These are phyloP conservation scores for Tetragonula clypearis DNA, from an alignment of 1,140 invertebrate genomes.

Conservation along the genomic window DNA sequence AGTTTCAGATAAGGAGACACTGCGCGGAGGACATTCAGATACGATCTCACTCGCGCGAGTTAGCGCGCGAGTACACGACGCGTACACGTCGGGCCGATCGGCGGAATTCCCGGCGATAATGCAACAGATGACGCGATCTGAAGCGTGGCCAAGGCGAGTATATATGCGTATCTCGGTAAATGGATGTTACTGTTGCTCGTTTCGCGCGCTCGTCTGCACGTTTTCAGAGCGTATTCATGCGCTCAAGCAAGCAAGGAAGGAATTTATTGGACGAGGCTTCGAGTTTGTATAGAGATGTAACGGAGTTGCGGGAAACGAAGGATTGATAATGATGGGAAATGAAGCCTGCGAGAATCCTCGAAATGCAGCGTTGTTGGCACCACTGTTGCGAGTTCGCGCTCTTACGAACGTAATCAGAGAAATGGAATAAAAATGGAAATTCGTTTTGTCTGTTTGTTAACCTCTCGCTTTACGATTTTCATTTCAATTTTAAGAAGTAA, in stretches of 20 bases:
- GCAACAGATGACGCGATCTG: conserved; percentile 22
- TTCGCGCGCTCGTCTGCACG: background rate
- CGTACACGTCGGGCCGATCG: conserved; percentile 13
- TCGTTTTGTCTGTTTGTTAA: too few species aligned
- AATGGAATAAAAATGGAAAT: too few species aligned
- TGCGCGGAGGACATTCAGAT: conserved; percentile 9
- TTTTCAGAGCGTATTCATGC: background rate
- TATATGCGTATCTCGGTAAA: background rate
- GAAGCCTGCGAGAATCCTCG: background rate
- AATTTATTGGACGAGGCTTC: background rate
- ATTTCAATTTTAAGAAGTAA: too few species aligned
- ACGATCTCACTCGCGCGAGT: conserved; percentile 6
- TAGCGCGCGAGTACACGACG: background rate
- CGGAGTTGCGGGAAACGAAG: background rate
- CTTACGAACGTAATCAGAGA: too few species aligned
- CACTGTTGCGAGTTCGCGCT: background rate
- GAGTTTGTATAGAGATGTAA: background rate
- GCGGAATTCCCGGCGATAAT: conserved; percentile 13
- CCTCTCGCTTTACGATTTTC: too few species aligned
- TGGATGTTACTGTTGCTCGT: conserved; percentile 13
- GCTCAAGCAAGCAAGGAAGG: background rate
- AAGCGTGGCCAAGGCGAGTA: conserved; percentile 5
- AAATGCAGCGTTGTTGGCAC: background rate
- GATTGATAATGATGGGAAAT: too few species aligned
- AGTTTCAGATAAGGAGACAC: conserved; percentile 19